These are phyloP conservation scores for Channa maculata DNA, from an alignment of 2,113 vertebrate species.

Conservation along the genomic window DNA sequence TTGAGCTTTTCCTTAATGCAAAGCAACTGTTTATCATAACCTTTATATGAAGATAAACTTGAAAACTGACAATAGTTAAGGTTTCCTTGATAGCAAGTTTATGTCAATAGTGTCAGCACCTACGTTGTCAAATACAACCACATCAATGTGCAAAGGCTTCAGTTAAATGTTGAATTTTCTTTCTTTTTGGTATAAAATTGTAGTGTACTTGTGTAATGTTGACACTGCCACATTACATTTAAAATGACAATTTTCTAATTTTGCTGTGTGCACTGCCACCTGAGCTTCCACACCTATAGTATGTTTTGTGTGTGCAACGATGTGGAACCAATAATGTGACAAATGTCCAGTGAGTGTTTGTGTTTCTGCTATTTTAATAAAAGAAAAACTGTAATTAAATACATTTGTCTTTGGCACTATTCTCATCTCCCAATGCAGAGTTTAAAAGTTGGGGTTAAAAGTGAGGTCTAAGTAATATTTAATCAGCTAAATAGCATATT, in stretches of 20 bases:
- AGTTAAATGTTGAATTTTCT: conserved; percentile 27
- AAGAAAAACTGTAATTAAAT: conserved; percentile 39
- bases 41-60: too few species aligned
- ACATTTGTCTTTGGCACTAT: not conserved
- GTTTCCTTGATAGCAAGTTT: conserved; percentile 46
- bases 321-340: conserved; percentile 34
- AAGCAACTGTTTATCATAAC: too few species aligned
- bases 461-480: too few species aligned
- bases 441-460: too few species aligned
- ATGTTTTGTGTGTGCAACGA: conserved; percentile 23
- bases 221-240: conserved; percentile 57
- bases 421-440: too few species aligned
- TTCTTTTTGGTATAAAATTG: conserved; percentile 3
- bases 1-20: too few species aligned
- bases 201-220: conserved; percentile 31
- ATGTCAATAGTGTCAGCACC: conserved; percentile 23
- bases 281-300: conserved; percentile 33
- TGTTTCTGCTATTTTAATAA: conserved; percentile 74
- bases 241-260: conserved; percentile 33
- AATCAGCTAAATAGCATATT: too few species aligned
- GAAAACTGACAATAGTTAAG: not conserved
- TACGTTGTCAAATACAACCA: not conserved
- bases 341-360: conserved; percentile 37
- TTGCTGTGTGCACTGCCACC: conserved; percentile 32
- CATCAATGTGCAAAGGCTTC: conserved; percentile 4